A percentile compares a stretch with the other conserved stretches of the same genome.
Conservation (phyloP, 2,113 vertebrate species). For the Sinocyclocheilus anshuiensis region DNA sequence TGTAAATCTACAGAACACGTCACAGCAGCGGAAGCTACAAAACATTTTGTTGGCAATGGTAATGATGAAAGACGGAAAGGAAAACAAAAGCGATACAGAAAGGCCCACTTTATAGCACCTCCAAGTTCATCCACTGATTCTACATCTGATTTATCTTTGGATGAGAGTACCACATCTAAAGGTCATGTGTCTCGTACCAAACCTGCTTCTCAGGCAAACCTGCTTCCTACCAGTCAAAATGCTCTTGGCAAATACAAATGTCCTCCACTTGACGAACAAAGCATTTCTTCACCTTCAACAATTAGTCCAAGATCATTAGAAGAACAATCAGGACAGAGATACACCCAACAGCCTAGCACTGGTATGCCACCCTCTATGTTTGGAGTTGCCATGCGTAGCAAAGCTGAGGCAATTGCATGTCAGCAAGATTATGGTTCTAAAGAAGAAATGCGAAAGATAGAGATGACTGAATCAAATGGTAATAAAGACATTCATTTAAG, state of each 20-base stretch:
- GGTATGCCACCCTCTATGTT: no score
- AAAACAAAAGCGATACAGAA: slow-evolving; percentile 69
- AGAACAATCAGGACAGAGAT: slow-evolving; percentile 16
- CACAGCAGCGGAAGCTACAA: slow-evolving; percentile 8
- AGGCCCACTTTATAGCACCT: slow-evolving; percentile 59
- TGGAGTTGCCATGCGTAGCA: background rate
- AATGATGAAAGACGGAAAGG: slow-evolving; percentile 56
- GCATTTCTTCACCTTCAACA: background rate
- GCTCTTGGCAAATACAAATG: background rate
- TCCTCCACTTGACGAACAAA: background rate
- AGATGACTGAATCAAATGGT: background rate
- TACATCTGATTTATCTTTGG: slow-evolving; percentile 68
- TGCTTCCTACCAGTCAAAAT: slow-evolving; percentile 31
- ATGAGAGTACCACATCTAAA: slow-evolving; percentile 53
- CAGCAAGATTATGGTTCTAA: background rate
- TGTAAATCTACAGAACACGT: slow-evolving; percentile 11
- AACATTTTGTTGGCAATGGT: background rate
- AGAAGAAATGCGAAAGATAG: background rate
- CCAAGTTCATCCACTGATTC: slow-evolving; percentile 69
- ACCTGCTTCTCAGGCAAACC: slow-evolving; percentile 31
- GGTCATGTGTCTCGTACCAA: slow-evolving; percentile 50
- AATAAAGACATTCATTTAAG: no score
- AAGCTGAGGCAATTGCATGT: background rate
- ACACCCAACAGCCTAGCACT: slow-evolving; percentile 15
- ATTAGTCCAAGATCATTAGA: background rate